Conservation (phyloP, 2,113 vertebrate species). For the Myotis brandtii region DNA sequence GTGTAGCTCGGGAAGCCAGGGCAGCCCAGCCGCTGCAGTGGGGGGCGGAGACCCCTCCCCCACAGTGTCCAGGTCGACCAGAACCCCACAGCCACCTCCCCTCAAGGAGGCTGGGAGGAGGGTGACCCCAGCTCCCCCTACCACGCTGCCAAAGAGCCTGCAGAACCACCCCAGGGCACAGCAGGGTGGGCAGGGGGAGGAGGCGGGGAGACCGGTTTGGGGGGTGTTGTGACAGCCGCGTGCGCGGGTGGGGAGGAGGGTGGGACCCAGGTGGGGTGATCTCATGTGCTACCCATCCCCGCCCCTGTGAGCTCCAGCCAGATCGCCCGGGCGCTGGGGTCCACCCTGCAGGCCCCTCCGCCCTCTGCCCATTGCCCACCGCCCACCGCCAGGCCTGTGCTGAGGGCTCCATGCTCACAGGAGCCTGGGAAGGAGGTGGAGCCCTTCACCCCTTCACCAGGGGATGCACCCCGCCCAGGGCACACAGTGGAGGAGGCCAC, state of each 20-base stretch:
- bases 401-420: neutral
- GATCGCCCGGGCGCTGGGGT: neutral
- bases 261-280: neutral
- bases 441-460: neutral
- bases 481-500: neutral
- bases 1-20: fast-evolving
- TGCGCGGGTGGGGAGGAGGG: neutral
- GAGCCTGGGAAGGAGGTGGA: neutral
- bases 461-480: neutral
- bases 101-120: neutral
- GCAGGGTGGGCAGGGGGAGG: neutral
- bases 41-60: too few relatives aligned
- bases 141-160: neutral
- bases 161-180: neutral
- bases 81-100: fast-evolving
- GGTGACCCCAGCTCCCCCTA: neutral
- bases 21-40: neutral
- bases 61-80: fast-evolving
- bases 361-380: neutral
- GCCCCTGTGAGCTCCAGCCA: neutral
- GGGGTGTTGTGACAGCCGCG: neutral
- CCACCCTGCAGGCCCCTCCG: neutral
- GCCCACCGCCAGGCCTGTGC: neutral
- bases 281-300: neutral
- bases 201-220: neutral